Evolutionary conservation across 2,797 vertebrate genomes (phyloP).

Genomic region (Epinephelus malabaricus): DNA sequence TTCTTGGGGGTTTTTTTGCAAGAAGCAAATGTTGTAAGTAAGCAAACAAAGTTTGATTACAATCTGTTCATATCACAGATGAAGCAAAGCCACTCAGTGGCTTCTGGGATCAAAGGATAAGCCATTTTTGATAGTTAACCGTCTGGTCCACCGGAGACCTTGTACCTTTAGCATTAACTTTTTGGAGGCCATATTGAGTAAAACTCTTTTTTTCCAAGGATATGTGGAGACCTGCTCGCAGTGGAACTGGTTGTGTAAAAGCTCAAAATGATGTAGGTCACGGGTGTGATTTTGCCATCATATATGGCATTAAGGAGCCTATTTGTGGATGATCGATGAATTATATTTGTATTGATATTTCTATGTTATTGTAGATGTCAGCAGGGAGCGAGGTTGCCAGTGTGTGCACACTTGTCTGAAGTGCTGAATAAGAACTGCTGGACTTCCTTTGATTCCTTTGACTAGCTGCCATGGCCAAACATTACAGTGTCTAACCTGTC

Average conservation of each 20-base stretch:
- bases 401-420: slow-evolving; percentile 69
- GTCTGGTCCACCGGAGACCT: background rate
- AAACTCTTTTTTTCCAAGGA: background rate
- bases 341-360: slow-evolving; percentile 74
- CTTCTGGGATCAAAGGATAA: background rate
- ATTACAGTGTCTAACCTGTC: slow-evolving; percentile 82
- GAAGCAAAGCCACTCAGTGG: background rate
- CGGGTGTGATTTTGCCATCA: slow-evolving; percentile 28
- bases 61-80: slow-evolving; percentile 3
- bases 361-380: slow-evolving; percentile 54
- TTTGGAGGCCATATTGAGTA: background rate
- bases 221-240: slow-evolving; percentile 1
- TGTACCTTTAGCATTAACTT: background rate
- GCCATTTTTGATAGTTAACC: background rate
- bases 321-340: slow-evolving; percentile 64
- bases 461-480: slow-evolving; percentile 76
- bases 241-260: slow-evolving; percentile 20
- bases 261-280: slow-evolving; percentile 48
- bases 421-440: slow-evolving; percentile 76
- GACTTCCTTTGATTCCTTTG: slow-evolving; percentile 78
- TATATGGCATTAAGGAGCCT: slow-evolving; percentile 53
- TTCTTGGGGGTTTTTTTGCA: background rate
- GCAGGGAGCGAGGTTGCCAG: slow-evolving; percentile 55
- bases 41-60: slow-evolving; percentile 14
- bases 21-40: slow-evolving; percentile 19